Evolutionary conservation across 1,140 invertebrate species (phyloP), one percentile per base, ranked within the genome.

Genomic region (Conus ventricosus): DNA sequence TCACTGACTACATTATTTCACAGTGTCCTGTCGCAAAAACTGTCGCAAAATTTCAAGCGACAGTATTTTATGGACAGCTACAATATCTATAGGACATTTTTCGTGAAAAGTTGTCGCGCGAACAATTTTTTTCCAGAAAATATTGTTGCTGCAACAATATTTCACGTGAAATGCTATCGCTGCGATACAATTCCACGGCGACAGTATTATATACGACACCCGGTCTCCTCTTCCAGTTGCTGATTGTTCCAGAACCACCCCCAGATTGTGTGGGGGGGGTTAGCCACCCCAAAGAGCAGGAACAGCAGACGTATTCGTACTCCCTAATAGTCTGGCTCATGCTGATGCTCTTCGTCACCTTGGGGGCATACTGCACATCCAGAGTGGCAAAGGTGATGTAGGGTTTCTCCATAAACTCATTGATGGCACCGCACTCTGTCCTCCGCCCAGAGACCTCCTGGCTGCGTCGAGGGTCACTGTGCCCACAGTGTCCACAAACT

Each of bases 371-470:
- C 90, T 94, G 93, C 11, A 96, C 95, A 91, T 95, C 93, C 11
- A 96, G 84, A 10, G 86, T 91, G 27, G 94, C 95, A 27, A 84
- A 87, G 5, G 93, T 92, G 57, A 88, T 89, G 20, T 91, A 87
- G 4, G 95, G 94, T 51, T 89, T 57, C 20, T 88, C 91, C 57
- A 95, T 89, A 6, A 95, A 95, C 20, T 92, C 91, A 90, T 95
- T 95, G 84, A 92, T 92, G 17, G 94, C 94, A 15, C 92, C 97
- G 95, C 98, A 99, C 27, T 97, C 98, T 92, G 99, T 97, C 25
- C 97, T 98, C 90, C 97, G 98, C 92, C 98, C 98, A 95, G 99
- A 97, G 95, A 99, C 97, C 53, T 97, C 96, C 95, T 97, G 97
- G 89, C 97, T 97, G 98, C 98, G 20, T 92, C 92, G 63, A 95